Evolutionary conservation across 2,113 vertebrate genomes (phyloP).

Genomic region (Oreotrochilus melanogaster): DNA sequence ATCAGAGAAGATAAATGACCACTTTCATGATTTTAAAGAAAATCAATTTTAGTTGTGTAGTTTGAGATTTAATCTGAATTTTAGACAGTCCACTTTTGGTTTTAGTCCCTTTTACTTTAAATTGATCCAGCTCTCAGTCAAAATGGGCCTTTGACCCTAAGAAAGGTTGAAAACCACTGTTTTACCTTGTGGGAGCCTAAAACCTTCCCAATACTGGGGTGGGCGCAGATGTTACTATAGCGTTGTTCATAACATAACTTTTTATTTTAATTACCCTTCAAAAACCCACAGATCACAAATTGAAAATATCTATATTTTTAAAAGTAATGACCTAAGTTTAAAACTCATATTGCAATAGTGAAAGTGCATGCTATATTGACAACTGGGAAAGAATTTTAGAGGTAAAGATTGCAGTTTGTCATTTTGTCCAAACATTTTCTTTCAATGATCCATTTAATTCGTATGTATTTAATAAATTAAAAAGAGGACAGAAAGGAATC

Average conservation of each 20-base stretch:
- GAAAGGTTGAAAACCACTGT: neutral
- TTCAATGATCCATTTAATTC: neutral
- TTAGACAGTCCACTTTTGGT: neutral
- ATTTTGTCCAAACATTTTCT: neutral
- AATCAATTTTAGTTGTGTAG: neutral
- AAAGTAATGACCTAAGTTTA: neutral
- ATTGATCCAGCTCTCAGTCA: neutral
- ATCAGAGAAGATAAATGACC: neutral
- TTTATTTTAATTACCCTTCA: neutral
- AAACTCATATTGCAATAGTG: neutral
- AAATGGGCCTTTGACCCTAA: neutral
- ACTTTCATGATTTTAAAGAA: neutral
- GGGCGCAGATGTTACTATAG: neutral
- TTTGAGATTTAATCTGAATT: neutral
- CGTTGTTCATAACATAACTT: neutral
- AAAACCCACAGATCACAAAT: neutral
- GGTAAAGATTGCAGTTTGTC: neutral
- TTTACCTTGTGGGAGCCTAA: neutral
- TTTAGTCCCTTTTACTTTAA: neutral
- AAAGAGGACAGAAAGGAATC: neutral
- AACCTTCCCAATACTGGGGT: neutral
- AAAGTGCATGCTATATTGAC: neutral
- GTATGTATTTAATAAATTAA: neutral
- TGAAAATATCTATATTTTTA: neutral
- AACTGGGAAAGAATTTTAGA: neutral